Evolutionary conservation across 37 sponge, comb jelly and placozoan species (phyloP).

Genomic region (Cladorhizidae sp.): DNA sequence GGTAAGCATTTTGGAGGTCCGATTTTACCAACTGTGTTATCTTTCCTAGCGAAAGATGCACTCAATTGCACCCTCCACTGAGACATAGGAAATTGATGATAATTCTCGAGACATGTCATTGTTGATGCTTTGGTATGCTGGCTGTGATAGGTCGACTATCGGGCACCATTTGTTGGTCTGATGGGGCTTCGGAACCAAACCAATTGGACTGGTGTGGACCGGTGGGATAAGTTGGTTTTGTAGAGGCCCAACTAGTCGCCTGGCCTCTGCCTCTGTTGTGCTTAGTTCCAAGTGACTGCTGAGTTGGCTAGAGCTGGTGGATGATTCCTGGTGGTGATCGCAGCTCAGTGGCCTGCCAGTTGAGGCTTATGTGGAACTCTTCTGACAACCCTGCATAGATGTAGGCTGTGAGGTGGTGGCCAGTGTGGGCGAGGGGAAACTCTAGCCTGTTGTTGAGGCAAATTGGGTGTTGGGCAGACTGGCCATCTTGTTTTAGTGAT

Average conservation of each 20-base stretch:
- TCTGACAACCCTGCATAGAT: neutral
- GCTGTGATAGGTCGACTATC: slow-evolving; percentile 22
- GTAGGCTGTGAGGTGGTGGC: neutral
- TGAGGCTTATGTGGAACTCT: too few relatives aligned
- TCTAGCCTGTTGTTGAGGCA: too few relatives aligned
- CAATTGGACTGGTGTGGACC: neutral
- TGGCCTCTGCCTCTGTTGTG: neutral
- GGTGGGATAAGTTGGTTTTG: neutral
- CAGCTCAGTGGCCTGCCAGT: neutral
- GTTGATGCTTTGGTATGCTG: neutral
- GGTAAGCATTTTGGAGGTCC: too few relatives aligned
- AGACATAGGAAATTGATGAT: neutral
- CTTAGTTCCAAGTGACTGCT: neutral
- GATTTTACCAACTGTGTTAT: too few relatives aligned
- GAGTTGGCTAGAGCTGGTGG: slow-evolving; percentile 9
- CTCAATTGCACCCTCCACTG: slow-evolving; percentile 10
- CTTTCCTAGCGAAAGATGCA: slow-evolving; percentile 5
- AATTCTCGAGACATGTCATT: slow-evolving; percentile 20
- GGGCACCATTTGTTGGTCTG: slow-evolving; percentile 9
- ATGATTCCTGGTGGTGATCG: too few relatives aligned
- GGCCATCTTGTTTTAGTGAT: too few relatives aligned
- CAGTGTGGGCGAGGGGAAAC: too few relatives aligned
- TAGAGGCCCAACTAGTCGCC: neutral
- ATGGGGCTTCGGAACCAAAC: slow-evolving; percentile 9
- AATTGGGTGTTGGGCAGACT: too few relatives aligned